Base-by-base conservation (phyloP, 2,888 invertebrate genomes). In the Trypoxylon attenuatum region DNA sequence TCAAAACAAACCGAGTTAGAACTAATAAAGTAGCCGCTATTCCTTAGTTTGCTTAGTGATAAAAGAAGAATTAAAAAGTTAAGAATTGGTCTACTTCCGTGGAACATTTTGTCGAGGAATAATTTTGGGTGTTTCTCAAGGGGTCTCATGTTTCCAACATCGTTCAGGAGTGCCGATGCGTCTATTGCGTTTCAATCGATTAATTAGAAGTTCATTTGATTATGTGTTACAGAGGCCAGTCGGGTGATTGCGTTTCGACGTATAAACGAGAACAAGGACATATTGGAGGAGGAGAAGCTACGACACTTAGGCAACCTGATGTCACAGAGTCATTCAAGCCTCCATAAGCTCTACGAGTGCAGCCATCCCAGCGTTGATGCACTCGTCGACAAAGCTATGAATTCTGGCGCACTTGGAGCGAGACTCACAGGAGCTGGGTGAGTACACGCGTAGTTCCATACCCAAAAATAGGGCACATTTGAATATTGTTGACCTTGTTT, bases 351-450 rank as follows among this genome's bases (percentile, higher is more conserved):
- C 2, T 99, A 97, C 87, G 96, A 99, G 85, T 99, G 99, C 87
- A 98, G 98, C 57, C 96, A 97, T 88, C 90, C 92, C 0, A 92
- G 94, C 79, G 89, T 99, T 72, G 97, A 99, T 86, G 88, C 89
- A 57, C 89, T 99, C 18, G 95, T 97, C 16, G 89, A 92, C 23
- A 87, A 94, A 81, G 94, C 94, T 5, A 89, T 90, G 63, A 91
- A 92, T 49, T 89, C 91, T 62, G 90, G 91, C 19, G 91, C 92
- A 2, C 88, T 94, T n/a, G 94, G 96, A 39, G 94, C 96, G n/a
- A 91, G 99, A 50, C 89, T 99, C 33, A 99, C 99, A 1, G 99
- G 99, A 27, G 99, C 99, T 23, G 97, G 97, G 89, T 92, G 85
- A 86, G 85, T 80, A 25, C 23, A 10, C n/a, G n/a, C n/a, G n/a